Evolutionary conservation across 2,888 invertebrate genomes (phyloP).

Genomic region (Hoplodrina ambigua): DNA sequence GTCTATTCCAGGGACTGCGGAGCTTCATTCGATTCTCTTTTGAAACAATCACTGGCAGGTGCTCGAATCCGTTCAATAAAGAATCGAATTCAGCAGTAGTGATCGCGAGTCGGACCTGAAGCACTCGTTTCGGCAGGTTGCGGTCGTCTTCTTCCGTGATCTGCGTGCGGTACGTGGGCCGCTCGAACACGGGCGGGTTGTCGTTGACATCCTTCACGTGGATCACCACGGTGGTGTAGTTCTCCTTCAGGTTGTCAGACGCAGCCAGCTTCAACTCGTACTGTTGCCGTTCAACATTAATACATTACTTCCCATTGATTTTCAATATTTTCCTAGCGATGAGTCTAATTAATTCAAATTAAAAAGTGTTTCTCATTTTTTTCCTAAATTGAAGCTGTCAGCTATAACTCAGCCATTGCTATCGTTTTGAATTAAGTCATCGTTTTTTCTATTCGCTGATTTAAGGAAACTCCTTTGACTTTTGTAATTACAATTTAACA

Average conservation of each 20-base stretch:
- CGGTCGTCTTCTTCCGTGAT: slow-evolving; percentile 99
- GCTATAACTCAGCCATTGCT: slow-evolving; percentile 25
- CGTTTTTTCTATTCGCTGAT: slow-evolving; percentile 53
- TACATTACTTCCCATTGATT: slow-evolving; percentile 23
- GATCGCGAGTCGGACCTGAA: slow-evolving; percentile 94
- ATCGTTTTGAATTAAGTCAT: slow-evolving; percentile 38
- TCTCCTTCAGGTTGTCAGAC: slow-evolving; percentile 98
- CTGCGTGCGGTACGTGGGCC: slow-evolving; percentile 98
- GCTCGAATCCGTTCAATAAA: slow-evolving; percentile 67
- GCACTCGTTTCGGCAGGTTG: slow-evolving; percentile 97
- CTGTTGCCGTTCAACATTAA: slow-evolving; percentile 87
- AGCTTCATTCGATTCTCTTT: slow-evolving; percentile 77
- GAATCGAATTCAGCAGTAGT: slow-evolving; percentile 86
- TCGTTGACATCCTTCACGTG: slow-evolving; percentile 99
- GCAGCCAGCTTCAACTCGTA: slow-evolving; percentile 98
- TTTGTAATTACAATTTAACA: slow-evolving; percentile 74
- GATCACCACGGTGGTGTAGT: slow-evolving; percentile 98
- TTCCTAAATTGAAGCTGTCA: slow-evolving; percentile 30
- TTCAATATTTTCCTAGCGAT: slow-evolving; percentile 23
- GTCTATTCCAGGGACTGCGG: slow-evolving; percentile 69
- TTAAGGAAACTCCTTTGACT: slow-evolving; percentile 69
- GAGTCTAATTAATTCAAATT: slow-evolving; percentile 4
- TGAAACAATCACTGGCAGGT: slow-evolving; percentile 61
- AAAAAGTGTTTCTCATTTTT: slow-evolving; percentile 14
- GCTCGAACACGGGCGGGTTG: slow-evolving; percentile 98